Evolutionary conservation across 2,888 invertebrate species (phyloP).

Genomic region (Sepioteuthis lessoniana): DNA sequence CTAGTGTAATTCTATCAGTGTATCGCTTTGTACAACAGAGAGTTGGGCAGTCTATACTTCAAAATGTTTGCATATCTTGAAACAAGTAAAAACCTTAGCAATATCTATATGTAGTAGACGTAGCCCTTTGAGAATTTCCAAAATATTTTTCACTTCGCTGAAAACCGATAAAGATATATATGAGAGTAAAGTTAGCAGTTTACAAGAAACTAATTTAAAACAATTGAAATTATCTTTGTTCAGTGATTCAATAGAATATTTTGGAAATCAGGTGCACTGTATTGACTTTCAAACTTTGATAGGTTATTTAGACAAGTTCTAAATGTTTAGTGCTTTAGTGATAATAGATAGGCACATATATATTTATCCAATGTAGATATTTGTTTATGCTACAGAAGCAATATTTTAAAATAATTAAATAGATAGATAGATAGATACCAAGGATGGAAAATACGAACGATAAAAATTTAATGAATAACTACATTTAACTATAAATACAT

Average conservation of each 20-base stretch:
- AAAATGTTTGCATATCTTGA: neutral
- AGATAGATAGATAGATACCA: too few relatives aligned
- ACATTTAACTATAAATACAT: too few relatives aligned
- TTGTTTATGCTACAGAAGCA: too few relatives aligned
- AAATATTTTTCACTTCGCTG: neutral
- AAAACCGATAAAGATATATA: neutral
- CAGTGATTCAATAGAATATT: neutral
- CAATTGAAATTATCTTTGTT: neutral
- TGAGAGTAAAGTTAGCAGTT: neutral
- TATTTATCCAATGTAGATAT: too few relatives aligned
- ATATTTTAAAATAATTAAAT: too few relatives aligned
- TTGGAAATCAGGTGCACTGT: neutral
- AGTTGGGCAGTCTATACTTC: neutral
- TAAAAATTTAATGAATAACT: too few relatives aligned
- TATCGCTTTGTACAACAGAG: neutral
- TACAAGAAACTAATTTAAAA: neutral
- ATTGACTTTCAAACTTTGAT: neutral
- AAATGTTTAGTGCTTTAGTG: neutral
- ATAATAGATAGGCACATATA: neutral
- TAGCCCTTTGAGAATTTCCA: neutral
- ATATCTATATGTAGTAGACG: neutral
- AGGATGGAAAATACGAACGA: too few relatives aligned
- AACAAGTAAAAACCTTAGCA: neutral
- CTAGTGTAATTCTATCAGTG: neutral
- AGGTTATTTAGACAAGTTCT: neutral